These are phyloP conservation scores for Heloderma charlesbogerti DNA, from an alignment of 2,113 vertebrate genomes.

Conservation along the genomic window DNA sequence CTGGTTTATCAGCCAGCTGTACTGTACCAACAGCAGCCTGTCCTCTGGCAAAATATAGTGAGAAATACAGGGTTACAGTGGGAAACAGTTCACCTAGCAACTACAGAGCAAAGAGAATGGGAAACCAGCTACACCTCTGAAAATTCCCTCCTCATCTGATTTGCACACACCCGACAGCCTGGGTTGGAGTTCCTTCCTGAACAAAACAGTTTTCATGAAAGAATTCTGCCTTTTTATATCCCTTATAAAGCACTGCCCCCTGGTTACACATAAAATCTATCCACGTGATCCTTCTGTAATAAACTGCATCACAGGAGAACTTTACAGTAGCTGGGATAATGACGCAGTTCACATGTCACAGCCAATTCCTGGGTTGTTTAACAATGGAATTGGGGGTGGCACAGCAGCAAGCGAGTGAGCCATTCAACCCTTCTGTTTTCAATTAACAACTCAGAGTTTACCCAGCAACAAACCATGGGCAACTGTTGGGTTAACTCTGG, in stretches of 20 bases:
- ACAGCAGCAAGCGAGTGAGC: no score
- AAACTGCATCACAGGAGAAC: background rate
- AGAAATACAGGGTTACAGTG: background rate
- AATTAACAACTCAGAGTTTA: no score
- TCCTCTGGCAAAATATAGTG: background rate
- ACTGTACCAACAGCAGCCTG: background rate
- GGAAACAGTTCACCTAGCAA: background rate
- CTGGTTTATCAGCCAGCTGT: background rate
- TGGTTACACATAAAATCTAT: background rate
- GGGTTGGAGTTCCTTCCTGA: background rate
- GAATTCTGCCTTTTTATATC: background rate
- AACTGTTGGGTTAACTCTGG: no score
- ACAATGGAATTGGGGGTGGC: no score
- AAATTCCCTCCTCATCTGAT: background rate
- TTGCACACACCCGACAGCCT: background rate
- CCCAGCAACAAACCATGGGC: no score
- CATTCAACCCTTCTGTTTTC: no score
- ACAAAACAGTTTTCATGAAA: background rate
- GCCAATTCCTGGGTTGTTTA: no score
- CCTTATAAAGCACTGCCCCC: background rate
- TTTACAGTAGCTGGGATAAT: background rate
- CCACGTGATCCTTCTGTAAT: background rate
- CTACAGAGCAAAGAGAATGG: background rate
- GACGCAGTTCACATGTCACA: no score
- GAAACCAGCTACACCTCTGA: background rate